Evolutionary conservation across 2,113 vertebrate genomes (phyloP).

Genomic region (Hemichromis elongatus): DNA sequence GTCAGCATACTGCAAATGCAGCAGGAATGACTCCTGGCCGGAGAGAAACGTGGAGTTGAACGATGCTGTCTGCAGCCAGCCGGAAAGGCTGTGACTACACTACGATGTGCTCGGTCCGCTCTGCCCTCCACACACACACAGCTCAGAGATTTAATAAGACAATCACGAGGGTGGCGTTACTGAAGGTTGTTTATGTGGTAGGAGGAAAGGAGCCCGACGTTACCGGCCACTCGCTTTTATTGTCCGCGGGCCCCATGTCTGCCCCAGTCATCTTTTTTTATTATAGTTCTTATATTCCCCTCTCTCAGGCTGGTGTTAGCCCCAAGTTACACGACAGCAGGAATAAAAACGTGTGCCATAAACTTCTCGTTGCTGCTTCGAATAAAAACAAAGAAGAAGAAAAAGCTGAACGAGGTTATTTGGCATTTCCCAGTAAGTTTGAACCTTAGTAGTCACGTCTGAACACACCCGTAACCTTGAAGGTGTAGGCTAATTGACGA

Average conservation of each 20-base stretch:
- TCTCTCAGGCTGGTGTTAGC: constrained; percentile 23
- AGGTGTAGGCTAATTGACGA: constrained; percentile 33
- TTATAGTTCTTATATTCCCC: neutral
- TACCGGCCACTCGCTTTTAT: neutral
- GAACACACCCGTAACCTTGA: constrained; percentile 39
- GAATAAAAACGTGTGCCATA: neutral
- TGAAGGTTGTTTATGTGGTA: constrained; percentile 1
- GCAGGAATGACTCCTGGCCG: constrained; percentile 57
- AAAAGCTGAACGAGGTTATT: no score
- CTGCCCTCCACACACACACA: neutral
- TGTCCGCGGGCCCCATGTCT: constrained; percentile 4
- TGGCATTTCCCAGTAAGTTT: neutral
- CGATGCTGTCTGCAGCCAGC: constrained; percentile 1
- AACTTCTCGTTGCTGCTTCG: neutral
- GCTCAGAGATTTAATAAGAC: neutral
- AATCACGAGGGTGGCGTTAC: neutral
- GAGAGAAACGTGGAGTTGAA: constrained; percentile 38
- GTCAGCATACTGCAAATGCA: constrained; percentile 71
- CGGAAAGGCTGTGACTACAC: neutral
- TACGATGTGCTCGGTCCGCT: neutral
- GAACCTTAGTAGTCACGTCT: constrained; percentile 16
- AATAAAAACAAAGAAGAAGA: neutral
- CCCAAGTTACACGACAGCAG: neutral
- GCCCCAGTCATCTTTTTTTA: neutral
- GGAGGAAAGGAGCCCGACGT: neutral